phyloP scores from a whole-genome alignment of 2,113 vertebrate species.

The Barnardius zonarius region DNA sequence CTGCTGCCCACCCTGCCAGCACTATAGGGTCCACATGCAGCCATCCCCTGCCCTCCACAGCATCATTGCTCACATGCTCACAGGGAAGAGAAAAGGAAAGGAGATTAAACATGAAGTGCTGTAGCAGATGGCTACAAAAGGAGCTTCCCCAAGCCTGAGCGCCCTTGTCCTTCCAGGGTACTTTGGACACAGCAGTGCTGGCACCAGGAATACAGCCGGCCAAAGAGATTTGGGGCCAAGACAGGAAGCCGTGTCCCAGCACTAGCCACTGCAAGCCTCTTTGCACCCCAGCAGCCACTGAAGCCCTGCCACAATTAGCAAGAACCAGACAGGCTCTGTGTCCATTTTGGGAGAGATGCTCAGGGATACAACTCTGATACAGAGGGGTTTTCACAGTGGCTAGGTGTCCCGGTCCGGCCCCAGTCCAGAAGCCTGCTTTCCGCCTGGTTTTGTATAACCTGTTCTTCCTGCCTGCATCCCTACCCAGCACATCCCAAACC shows the following conservation, averaged over 20 bases:
- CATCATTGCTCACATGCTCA: not conserved
- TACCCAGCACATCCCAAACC: not conserved
- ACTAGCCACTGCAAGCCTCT: not conserved
- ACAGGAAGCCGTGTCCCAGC: not conserved
- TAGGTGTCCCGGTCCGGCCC: not conserved
- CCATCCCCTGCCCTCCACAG: not conserved
- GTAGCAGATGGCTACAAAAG: not conserved
- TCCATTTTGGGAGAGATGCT: not conserved
- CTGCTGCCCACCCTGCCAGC: not conserved
- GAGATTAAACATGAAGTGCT: not conserved
- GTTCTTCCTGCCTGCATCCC: not conserved
- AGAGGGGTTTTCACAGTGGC: not conserved
- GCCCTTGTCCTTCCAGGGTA: not conserved
- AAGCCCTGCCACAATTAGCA: not conserved
- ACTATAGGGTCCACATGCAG: not conserved
- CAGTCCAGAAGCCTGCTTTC: not conserved
- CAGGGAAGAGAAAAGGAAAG: not conserved
- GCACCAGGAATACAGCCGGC: not conserved
- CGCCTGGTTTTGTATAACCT: not conserved
- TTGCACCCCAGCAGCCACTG: not conserved
- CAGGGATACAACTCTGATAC: not conserved
- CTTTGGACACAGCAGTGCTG: not conserved
- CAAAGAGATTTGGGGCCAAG: not conserved
- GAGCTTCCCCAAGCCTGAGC: not conserved
- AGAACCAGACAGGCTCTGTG: not conserved